These are phyloP conservation scores for Mobula birostris DNA, from an alignment of 2,113 vertebrate genomes.

Conservation along the genomic window DNA sequence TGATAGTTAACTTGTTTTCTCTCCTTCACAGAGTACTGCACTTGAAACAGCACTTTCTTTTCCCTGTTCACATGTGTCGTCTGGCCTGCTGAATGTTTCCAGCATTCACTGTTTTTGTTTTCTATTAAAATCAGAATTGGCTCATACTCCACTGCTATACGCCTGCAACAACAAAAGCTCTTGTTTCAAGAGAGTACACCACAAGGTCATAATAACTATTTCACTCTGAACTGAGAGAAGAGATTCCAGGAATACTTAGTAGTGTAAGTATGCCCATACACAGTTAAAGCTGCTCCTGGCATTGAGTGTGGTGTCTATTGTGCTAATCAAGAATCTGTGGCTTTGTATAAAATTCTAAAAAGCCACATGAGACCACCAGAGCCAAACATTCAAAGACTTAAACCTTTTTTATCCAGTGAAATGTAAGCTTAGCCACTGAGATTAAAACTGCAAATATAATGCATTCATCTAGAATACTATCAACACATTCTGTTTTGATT, in stretches of 20 bases:
- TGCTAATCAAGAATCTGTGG: background rate
- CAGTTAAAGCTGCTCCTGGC: background rate
- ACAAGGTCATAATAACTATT: conserved; percentile 23
- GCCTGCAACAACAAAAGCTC: background rate
- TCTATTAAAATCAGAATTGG: too few species aligned
- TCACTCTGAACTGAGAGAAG: background rate
- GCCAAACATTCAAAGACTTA: background rate
- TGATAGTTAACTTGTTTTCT: too few species aligned
- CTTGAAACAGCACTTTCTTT: too few species aligned
- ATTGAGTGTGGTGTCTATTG: background rate
- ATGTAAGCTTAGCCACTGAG: background rate
- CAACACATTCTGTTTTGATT: background rate
- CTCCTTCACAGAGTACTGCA: too few species aligned
- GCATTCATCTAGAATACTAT: background rate
- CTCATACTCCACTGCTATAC: too few species aligned
- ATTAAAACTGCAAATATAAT: background rate
- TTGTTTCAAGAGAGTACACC: background rate
- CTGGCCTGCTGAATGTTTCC: too few species aligned
- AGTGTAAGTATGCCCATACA: background rate
- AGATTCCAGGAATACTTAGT: background rate
- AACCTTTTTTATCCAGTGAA: background rate
- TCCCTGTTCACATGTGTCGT: too few species aligned
- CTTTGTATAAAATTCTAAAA: background rate
- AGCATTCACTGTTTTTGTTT: too few species aligned
- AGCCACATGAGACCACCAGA: background rate